phyloP scores from a whole-genome alignment of 2,888 invertebrate species.

The Tenthredo mesomela region DNA sequence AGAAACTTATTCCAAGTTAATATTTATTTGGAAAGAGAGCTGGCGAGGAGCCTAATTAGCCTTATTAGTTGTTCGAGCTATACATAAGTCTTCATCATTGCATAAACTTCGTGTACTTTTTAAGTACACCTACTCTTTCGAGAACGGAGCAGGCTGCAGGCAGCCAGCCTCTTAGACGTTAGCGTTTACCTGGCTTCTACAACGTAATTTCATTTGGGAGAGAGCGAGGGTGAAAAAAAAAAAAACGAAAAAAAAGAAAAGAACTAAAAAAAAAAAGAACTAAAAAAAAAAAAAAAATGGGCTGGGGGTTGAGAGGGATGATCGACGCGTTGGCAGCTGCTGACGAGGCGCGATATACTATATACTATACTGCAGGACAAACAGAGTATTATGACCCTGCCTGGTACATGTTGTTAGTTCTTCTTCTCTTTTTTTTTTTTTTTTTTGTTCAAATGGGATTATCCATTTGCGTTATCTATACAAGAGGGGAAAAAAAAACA shows the following conservation, averaged over 20 bases:
- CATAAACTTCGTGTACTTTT: slow-evolving; percentile 26
- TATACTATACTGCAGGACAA: neutral
- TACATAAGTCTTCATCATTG: neutral
- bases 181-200: slow-evolving; percentile 21
- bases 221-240: neutral
- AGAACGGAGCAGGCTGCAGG: neutral
- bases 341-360: slow-evolving; percentile 3
- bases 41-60: slow-evolving; percentile 20
- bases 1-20: slow-evolving; percentile 1
- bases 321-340: slow-evolving; percentile 3
- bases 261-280: neutral
- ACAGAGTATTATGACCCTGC: slow-evolving; percentile 3
- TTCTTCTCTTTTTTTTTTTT: neutral
- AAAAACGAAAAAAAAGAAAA: neutral
- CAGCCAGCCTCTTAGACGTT: slow-evolving; percentile 4
- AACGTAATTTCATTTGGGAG: slow-evolving; percentile 34
- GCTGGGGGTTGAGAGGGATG: neutral
- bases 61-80: slow-evolving; percentile 31
- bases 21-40: slow-evolving; percentile 7
- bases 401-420: neutral
- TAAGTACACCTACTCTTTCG: neutral
- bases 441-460: neutral
- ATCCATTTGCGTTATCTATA: neutral
- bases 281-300: neutral
- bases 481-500: neutral